Evolutionary conservation across 2,888 invertebrate genomes (phyloP).

Genomic region (Himalopsyche japonica): DNA sequence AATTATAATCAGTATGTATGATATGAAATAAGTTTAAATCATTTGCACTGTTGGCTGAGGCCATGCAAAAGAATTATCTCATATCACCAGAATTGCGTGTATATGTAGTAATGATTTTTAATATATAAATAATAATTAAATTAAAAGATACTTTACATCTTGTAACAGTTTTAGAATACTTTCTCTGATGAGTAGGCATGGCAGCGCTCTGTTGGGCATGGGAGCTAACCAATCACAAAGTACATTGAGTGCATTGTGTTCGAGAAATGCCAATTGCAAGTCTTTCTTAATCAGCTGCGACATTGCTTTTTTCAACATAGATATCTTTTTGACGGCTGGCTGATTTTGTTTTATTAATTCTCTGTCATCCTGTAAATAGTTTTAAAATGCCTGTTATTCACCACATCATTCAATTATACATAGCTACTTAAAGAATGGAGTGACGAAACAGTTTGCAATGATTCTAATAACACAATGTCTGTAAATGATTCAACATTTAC

Average conservation of each 20-base stretch:
- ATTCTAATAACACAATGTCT: no score
- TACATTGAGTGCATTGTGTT: conserved; percentile 89
- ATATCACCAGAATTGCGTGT: no score
- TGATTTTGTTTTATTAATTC: conserved; percentile 78
- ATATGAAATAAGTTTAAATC: no score
- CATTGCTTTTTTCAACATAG: conserved; percentile 86
- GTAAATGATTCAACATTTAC: no score
- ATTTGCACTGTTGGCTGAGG: no score
- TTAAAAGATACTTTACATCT: conserved; percentile 60
- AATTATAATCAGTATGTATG: no score
- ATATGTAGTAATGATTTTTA: no score
- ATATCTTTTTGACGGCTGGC: conserved; percentile 92
- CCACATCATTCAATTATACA: no score
- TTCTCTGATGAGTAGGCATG: conserved; percentile 91
- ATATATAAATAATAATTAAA: no score
- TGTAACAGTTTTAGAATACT: conserved; percentile 76
- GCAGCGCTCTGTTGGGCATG: conserved; percentile 95
- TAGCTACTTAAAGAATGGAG: no score
- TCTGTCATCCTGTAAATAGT: conserved; percentile 72
- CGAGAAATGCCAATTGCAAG: conserved; percentile 92
- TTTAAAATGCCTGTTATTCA: not conserved
- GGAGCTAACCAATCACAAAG: conserved; percentile 98
- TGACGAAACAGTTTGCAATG: no score
- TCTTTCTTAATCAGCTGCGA: conserved; percentile 94
- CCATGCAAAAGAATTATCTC: no score